Evolutionary conservation across 2,113 vertebrate genomes (phyloP).

Genomic region (Brachyistius frenatus): DNA sequence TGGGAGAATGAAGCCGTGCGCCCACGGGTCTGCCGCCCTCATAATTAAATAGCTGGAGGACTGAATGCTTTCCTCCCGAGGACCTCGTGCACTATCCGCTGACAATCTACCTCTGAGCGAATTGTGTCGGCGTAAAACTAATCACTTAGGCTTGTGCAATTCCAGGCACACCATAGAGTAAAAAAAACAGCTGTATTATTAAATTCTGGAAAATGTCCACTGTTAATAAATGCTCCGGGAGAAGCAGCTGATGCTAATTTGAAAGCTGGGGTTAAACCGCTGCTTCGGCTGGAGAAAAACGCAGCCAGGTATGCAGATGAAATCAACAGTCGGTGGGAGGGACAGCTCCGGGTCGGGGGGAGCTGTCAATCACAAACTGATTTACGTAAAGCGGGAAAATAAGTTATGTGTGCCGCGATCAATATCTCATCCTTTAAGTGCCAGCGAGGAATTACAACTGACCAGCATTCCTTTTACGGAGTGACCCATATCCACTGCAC

Average conservation of each 20-base stretch:
- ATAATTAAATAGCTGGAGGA: constrained; percentile 78
- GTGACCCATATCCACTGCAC: constrained; percentile 20
- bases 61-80: constrained; percentile 63
- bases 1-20: constrained; percentile 55
- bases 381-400: constrained; percentile 72
- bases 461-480: constrained; percentile 19
- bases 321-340: constrained; percentile 53
- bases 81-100: constrained; percentile 42
- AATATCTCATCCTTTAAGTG: constrained; percentile 81
- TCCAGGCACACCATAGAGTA: constrained; percentile 43
- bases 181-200: constrained; percentile 62
- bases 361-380: constrained; percentile 68
- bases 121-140: constrained; percentile 65
- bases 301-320: constrained; percentile 27
- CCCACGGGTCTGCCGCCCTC: constrained; percentile 64
- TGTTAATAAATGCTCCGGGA: constrained; percentile 50
- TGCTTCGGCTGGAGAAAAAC: background rate
- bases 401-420: constrained; percentile 63
- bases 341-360: constrained; percentile 22
- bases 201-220: constrained; percentile 67
- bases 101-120: constrained; percentile 63
- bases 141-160: constrained; percentile 73
- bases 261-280: constrained; percentile 54
- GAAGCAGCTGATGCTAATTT: constrained; percentile 57
- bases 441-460: constrained; percentile 57